Conservation (phyloP, 2,888 invertebrate species). For the Agonopterix subpropinquella region DNA sequence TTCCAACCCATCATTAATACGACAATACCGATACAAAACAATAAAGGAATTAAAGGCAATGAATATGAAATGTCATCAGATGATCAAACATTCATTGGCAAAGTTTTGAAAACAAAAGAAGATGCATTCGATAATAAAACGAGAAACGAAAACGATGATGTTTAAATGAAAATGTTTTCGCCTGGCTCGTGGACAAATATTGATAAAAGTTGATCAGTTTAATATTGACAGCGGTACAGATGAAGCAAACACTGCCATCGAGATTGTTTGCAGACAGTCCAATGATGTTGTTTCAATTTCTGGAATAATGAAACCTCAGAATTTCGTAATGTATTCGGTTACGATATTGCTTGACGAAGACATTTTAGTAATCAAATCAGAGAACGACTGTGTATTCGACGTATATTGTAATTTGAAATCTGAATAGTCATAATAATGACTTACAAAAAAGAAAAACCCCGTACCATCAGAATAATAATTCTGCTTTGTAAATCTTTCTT, state of each 20-base stretch:
- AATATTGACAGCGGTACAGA: constrained; percentile 24
- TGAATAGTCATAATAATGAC: too few relatives aligned
- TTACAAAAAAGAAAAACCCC: too few relatives aligned
- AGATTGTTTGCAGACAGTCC: background rate
- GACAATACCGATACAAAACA: constrained; percentile 11
- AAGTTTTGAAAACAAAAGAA: constrained; percentile 13
- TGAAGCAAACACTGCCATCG: constrained; percentile 17
- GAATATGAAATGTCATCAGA: constrained; percentile 12
- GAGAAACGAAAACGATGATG: constrained; percentile 1
- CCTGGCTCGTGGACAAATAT: constrained; percentile 24
- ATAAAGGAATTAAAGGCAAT: constrained; percentile 12
- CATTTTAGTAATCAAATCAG: too few relatives aligned
- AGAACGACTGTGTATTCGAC: too few relatives aligned
- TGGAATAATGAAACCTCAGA: too few relatives aligned
- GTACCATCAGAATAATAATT: too few relatives aligned
- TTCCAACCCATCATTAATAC: constrained; percentile 19
- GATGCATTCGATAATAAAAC: constrained; percentile 6
- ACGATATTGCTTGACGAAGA: too few relatives aligned
- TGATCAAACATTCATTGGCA: constrained; percentile 13
- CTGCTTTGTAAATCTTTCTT: too few relatives aligned
- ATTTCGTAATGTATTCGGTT: background rate
- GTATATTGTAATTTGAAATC: too few relatives aligned
- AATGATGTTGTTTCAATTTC: background rate
- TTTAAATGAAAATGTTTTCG: constrained; percentile 12
- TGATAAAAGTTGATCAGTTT: constrained; percentile 29